Percentiles rank a stretch among this genome's conserved stretches.
phyloP scores from a whole-genome alignment of 1,140 invertebrate genomes.

The Cyphomyrmex costatus region DNA sequence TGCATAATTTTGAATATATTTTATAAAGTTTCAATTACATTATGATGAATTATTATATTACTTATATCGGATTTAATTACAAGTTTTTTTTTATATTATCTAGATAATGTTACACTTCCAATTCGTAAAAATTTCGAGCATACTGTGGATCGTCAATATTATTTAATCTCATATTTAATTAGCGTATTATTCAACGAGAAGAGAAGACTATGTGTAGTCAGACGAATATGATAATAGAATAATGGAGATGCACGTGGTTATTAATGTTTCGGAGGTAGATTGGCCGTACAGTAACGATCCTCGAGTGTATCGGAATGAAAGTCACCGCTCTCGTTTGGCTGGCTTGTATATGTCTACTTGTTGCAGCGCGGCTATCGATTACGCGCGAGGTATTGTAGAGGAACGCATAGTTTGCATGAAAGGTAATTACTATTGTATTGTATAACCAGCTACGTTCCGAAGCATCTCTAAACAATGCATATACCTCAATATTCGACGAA shows the following conservation, averaged over 20 bases:
- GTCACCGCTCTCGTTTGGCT: constrained; percentile 37
- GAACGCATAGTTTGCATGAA: constrained; percentile 54
- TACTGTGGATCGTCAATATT: not conserved
- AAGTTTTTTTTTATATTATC: not conserved
- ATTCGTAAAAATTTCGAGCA: not conserved
- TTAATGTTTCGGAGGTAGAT: constrained; percentile 57
- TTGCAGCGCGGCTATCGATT: constrained; percentile 61
- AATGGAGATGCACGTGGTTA: constrained; percentile 35
- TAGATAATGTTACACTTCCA: not conserved
- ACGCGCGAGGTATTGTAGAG: constrained; percentile 42
- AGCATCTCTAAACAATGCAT: constrained; percentile 27
- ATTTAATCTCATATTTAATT: constrained; percentile 7
- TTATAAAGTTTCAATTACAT: not conserved
- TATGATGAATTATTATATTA: not conserved
- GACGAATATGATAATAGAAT: constrained; percentile 21
- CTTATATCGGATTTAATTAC: not conserved
- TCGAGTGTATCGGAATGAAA: constrained; percentile 58
- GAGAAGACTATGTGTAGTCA: not conserved
- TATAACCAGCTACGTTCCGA: constrained; percentile 34
- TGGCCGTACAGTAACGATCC: constrained; percentile 58
- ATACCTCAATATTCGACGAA: constrained; percentile 36
- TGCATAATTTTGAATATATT: not conserved
- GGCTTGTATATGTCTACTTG: constrained; percentile 54
- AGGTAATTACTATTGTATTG: constrained; percentile 63
- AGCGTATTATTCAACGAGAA: not conserved